Evolutionary conservation across 35 echinoderm and acorn worm species (phyloP).

Genomic region (Eucidaris tribuloides): DNA sequence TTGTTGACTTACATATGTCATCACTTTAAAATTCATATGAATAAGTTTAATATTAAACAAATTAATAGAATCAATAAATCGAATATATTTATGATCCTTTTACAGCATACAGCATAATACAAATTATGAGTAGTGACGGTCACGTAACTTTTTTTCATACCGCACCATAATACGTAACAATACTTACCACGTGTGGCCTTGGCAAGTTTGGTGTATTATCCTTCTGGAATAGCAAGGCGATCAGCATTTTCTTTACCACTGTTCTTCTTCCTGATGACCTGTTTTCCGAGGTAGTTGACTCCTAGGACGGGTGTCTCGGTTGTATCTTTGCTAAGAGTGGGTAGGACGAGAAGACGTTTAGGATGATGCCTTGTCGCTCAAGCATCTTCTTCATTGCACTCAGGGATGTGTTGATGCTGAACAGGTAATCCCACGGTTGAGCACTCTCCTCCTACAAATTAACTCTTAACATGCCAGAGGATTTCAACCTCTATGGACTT

Average conservation of each 20-base stretch:
- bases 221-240: conserved; percentile 55
- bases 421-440: background rate
- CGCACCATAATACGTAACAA: too few relatives aligned
- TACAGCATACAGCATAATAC: too few relatives aligned
- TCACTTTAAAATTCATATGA: too few relatives aligned
- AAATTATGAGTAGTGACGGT: too few relatives aligned
- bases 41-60: too few relatives aligned
- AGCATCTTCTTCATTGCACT: conserved; percentile 29
- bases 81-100: too few relatives aligned
- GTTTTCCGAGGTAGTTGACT: conserved; percentile 52
- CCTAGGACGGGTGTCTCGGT: conserved; percentile 62
- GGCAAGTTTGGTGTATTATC: conserved; percentile 83
- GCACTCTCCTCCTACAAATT: background rate
- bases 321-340: conserved; percentile 54
- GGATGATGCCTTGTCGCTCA: conserved; percentile 50
- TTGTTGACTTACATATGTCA: too few relatives aligned
- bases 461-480: too few relatives aligned
- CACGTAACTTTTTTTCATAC: too few relatives aligned
- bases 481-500: too few relatives aligned
- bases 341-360: conserved; percentile 87
- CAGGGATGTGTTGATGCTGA: background rate
- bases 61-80: too few relatives aligned
- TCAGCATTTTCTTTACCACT: conserved; percentile 38
- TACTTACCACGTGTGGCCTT: conserved; percentile 79
- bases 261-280: conserved; percentile 57